Evolutionary conservation across 2,888 invertebrate species (phyloP).

Genomic region (Enoplolaimus lenunculus): DNA sequence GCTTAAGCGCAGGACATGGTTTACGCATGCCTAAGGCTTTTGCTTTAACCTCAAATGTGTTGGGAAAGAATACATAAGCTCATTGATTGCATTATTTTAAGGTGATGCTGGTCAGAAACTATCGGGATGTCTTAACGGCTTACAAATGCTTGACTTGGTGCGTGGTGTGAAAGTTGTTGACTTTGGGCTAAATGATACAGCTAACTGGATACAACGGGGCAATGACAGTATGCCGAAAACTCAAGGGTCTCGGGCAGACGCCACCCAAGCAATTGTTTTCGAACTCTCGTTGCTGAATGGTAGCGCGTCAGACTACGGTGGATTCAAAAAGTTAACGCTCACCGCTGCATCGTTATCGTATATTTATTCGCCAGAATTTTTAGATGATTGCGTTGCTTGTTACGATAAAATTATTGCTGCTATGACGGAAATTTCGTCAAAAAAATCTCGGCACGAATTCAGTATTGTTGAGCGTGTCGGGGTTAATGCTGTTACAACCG

Average conservation of each 20-base stretch:
- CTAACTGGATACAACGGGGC: background rate
- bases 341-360: background rate
- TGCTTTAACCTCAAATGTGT: no score
- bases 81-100: no score
- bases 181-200: background rate
- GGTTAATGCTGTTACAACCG: no score
- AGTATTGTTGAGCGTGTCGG: no score
- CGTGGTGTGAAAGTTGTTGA: constrained; percentile 19
- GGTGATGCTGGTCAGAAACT: constrained; percentile 14
- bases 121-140: constrained; percentile 71
- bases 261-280: no score
- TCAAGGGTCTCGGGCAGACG: background rate
- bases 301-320: background rate
- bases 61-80: no score
- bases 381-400: background rate
- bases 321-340: background rate
- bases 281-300: background rate
- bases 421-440: no score
- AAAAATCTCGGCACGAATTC: no score
- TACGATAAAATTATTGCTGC: background rate
- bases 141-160: constrained; percentile 70
- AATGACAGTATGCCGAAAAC: background rate
- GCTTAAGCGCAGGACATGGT: no score
- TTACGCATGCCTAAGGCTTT: no score
- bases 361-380: background rate